Conservation (phyloP, 2,113 vertebrate genomes). For the Odontesthes bonariensis region DNA sequence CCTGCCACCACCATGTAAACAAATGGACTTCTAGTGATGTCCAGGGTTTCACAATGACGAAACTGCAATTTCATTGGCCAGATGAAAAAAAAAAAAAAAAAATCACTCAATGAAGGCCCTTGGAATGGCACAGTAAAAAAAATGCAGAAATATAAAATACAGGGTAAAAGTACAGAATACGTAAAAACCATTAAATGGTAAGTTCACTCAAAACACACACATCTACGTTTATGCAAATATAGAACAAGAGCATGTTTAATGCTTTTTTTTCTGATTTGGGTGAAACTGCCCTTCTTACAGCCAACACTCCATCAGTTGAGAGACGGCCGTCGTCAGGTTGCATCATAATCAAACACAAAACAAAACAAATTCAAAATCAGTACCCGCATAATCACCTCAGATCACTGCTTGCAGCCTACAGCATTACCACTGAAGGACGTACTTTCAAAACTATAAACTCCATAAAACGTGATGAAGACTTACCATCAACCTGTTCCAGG, state of each 20-base stretch:
- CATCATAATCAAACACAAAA: constrained; percentile 22
- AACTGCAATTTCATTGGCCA: not conserved
- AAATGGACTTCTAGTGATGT: not conserved
- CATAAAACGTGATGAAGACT: not conserved
- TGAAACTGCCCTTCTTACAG: not conserved
- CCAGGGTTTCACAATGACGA: not conserved
- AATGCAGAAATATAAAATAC: not conserved
- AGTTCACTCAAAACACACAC: constrained; percentile 17
- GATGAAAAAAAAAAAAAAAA: too few species aligned
- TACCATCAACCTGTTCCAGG: not conserved
- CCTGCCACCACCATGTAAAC: constrained; percentile 4
- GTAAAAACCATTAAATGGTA: not conserved
- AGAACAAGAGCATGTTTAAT: constrained; percentile 2
- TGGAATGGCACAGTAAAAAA: constrained; percentile 26
- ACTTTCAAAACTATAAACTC: not conserved
- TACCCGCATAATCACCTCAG: constrained; percentile 20
- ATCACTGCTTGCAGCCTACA: not conserved
- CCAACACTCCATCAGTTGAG: not conserved
- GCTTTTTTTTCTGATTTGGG: not conserved
- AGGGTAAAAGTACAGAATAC: not conserved
- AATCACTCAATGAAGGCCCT: constrained; percentile 15
- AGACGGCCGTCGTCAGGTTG: constrained; percentile 17
- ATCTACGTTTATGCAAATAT: not conserved
- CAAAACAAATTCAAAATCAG: constrained; percentile 8
- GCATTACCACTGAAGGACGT: not conserved